Percentiles rank a stretch among this genome's conserved stretches.
These are phyloP conservation scores for Odontesthes bonariensis DNA, from an alignment of 2,113 vertebrate genomes.

Conservation along the genomic window DNA sequence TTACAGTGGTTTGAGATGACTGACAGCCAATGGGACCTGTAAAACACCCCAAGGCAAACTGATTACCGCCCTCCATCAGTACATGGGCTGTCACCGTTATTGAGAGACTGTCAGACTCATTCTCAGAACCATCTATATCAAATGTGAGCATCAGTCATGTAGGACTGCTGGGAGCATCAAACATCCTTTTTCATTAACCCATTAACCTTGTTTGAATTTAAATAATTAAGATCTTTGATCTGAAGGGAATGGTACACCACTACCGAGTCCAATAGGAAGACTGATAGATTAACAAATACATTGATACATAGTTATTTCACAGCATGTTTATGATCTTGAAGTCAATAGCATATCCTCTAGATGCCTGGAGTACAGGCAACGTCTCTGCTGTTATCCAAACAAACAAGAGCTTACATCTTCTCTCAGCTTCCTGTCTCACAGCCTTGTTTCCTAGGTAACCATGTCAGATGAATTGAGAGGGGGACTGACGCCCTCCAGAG, in stretches of 20 bases:
- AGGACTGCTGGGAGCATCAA: slow-evolving; percentile 64
- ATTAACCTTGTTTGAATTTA: slow-evolving; percentile 75
- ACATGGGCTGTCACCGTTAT: slow-evolving; percentile 71
- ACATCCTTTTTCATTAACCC: slow-evolving; percentile 74
- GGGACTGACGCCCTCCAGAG: slow-evolving; percentile 80
- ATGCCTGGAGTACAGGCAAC: slow-evolving; percentile 70
- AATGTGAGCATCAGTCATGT: slow-evolving; percentile 76
- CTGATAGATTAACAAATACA: slow-evolving; percentile 15
- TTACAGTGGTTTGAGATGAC: slow-evolving; percentile 52
- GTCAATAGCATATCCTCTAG: slow-evolving; percentile 57
- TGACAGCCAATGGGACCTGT: slow-evolving; percentile 74
- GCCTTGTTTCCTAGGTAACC: slow-evolving; percentile 87
- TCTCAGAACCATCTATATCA: slow-evolving; percentile 69
- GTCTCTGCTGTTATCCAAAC: slow-evolving; percentile 80
- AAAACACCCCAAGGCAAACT: slow-evolving; percentile 74
- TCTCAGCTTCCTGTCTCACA: slow-evolving; percentile 82
- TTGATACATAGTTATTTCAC: slow-evolving; percentile 19
- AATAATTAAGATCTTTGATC: slow-evolving; percentile 71
- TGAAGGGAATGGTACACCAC: slow-evolving; percentile 24
- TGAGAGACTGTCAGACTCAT: slow-evolving; percentile 72
- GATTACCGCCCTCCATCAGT: slow-evolving; percentile 67
- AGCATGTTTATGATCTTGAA: slow-evolving; percentile 46
- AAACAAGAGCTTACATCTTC: slow-evolving; percentile 82
- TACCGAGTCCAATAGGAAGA: not conserved
- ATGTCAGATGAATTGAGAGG: slow-evolving; percentile 84